Evolutionary conservation across 2,797 vertebrate species (phyloP), one percentile per base, ranked within the genome.

Genomic region (Pangasius sanitwongsei): DNA sequence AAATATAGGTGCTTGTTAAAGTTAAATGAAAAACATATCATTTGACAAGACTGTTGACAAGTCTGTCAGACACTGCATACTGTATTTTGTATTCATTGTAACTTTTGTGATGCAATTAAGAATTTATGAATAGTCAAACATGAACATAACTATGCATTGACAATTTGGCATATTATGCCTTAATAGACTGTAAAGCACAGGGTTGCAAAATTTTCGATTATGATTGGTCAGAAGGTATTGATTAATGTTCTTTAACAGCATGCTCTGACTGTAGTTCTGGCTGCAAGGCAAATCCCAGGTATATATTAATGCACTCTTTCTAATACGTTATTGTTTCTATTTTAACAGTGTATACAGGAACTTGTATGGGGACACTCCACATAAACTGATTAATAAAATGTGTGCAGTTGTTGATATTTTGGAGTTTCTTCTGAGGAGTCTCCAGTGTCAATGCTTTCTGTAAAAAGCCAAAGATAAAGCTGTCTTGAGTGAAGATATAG

Each of bases 181-280:
- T 41, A 74, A 25, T 41, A 44, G 12, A 69, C 31, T 15, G 4
- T 69, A 69, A 13, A 69, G 65, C n/a, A 31, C 3, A 69, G 28
- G n/a, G n/a, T 16, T 69, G 41, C 18, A 23, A 41, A 44, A 74
- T 41, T 41, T 23, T 72, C 7, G 3, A 20, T 23, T 1, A 25
- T 75, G 20, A 44, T 48, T 75, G 41, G 41, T 20, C 34, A 72
- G 31, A 70, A 70, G 69, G 34, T 75, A 48, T 48, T 75, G 41
- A 48, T 74, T 37, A 69, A 69, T 69, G 67, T 34, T 69, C n/a
- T 69, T 69, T 69, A 69, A 16, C 67, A 67, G 65, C 65, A 67
- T 31, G 65, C 31, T 70, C 13, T 16, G 69, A 37, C 31, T 23
- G n/a, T 69, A 34, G 31, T 69, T 69, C n/a, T 6, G 34, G n/a